Conservation (phyloP, 2,113 vertebrate genomes). For the Menura novaehollandiae region DNA sequence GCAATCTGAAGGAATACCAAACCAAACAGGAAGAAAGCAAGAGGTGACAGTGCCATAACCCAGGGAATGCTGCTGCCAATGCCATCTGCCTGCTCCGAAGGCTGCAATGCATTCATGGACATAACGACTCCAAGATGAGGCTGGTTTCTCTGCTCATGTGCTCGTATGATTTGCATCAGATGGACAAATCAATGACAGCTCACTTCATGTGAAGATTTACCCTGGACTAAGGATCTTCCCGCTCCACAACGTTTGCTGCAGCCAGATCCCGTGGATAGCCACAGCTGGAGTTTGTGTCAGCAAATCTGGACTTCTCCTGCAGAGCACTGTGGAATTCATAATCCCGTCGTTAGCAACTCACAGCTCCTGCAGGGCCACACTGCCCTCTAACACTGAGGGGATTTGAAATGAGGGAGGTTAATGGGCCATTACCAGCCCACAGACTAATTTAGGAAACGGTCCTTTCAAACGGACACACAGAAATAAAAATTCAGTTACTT, state of each 20-base stretch:
- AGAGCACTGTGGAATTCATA: not conserved
- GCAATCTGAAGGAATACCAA: not conserved
- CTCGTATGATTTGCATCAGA: not conserved
- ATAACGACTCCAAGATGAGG: not conserved
- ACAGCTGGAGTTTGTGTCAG: not conserved
- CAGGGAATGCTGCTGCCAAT: not conserved
- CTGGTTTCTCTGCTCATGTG: not conserved
- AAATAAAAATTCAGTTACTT: not conserved
- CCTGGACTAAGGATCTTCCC: not conserved
- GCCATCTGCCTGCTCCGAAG: not conserved
- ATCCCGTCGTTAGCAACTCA: not conserved
- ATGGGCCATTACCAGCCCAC: not conserved
- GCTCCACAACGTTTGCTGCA: not conserved
- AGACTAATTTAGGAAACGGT: not conserved
- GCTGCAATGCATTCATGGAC: not conserved
- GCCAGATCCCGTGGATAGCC: not conserved
- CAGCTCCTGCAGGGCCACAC: not conserved
- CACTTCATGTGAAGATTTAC: not conserved
- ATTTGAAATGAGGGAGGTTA: not conserved
- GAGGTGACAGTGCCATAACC: not conserved
- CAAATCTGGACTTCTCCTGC: not conserved
- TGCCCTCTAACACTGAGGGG: fast-evolving
- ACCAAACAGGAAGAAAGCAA: not conserved
- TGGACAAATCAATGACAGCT: not conserved
- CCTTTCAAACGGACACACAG: not conserved